Evolutionary conservation across 2,888 invertebrate species (phyloP), one percentile per base, ranked within the genome.

Genomic region (Lepas anatifera): DNA sequence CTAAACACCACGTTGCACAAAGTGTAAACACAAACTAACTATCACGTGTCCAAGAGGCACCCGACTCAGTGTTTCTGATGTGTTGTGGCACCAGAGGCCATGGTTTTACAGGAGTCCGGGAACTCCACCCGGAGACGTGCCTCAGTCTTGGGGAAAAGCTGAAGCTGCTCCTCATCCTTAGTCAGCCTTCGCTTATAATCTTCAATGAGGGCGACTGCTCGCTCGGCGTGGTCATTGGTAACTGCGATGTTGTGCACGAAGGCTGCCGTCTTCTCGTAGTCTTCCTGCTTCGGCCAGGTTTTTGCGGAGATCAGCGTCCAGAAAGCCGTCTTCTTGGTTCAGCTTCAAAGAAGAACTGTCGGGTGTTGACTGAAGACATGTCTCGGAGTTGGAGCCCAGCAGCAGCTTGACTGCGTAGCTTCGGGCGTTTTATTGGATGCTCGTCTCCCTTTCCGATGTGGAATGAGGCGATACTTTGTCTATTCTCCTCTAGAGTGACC

Each of bases 131-230:
- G 25, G 25, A 25, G 48, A 13, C 13, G 25, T 3, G 48, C n/a
- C 3, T 25, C n/a, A 25, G 25, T 11, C 25, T 48, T 68, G 67
- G 27, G 67, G 29, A 35, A 4, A 25, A 68, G 48, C 48, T 41
- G 39, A 3, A 43, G 32, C 16, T 25, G 32, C 43, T 32, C 6
- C 7, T 68, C 48, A n/a, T 32, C 25, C 48, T 6, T 6, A 22
- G 32, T 46, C 4, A 69, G 32, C 41, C 27, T 8, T 27, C 43
- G 22, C 39, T 69, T 69, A 10, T 39, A 69, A 11, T 68, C 68
- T 32, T 68, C n/a, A 35, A 70, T 68, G 58, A 68, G 67, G 32
- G 68, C 70, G 22, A 67, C 50, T 68, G n/a, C 48, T 22, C 48
- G 18, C 37, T 52, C 41, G 25, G 68, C 68, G 25, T 39, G 4